Evolutionary conservation across 2,888 invertebrate genomes (phyloP).

Genomic region (Leucoma salicis): DNA sequence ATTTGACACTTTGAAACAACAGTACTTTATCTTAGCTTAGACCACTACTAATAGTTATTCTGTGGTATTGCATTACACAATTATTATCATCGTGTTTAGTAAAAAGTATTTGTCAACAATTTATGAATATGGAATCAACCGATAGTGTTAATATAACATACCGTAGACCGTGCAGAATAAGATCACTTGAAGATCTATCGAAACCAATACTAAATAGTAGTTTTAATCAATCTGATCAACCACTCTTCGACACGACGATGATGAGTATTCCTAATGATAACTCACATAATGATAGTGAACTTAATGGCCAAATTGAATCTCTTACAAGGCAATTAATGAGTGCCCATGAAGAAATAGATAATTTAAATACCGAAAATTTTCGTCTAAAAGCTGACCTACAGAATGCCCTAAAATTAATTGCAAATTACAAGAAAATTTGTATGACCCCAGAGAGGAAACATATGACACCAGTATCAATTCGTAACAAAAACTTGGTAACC

Average conservation of each 20-base stretch:
- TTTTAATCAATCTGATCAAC: neutral
- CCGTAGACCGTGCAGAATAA: neutral
- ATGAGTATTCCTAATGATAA: neutral
- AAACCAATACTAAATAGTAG: neutral
- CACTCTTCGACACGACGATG: neutral
- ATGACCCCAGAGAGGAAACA: neutral
- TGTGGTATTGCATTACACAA: too few species aligned
- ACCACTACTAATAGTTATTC: too few species aligned
- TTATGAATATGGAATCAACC: neutral
- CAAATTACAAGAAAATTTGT: neutral
- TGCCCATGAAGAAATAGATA: neutral
- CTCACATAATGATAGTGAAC: neutral
- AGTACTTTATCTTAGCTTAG: too few species aligned
- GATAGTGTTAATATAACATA: neutral
- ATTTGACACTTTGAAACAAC: too few species aligned
- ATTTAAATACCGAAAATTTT: conserved; percentile 1
- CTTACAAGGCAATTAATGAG: neutral
- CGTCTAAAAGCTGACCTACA: neutral
- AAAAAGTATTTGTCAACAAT: too few species aligned
- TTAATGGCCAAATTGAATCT: neutral
- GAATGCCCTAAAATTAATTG: neutral
- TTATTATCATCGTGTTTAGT: too few species aligned
- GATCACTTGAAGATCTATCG: neutral
- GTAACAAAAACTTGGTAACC: neutral
- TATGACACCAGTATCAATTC: neutral